These are phyloP conservation scores for Oryzias melastigma DNA, from an alignment of 2,113 vertebrate species.

Conservation along the genomic window DNA sequence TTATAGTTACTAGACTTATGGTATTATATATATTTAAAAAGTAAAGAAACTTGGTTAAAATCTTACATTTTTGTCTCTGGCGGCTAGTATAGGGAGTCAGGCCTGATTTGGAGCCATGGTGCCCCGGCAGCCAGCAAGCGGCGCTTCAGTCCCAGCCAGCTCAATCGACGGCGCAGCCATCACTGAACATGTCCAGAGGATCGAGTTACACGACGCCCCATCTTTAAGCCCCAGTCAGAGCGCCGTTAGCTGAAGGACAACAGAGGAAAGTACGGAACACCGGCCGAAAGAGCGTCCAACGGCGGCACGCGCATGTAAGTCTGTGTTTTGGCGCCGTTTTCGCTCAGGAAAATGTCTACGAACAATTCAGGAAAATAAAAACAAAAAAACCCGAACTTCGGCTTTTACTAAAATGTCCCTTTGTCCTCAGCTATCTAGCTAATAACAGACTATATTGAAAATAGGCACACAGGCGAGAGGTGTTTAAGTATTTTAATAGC, in stretches of 20 bases:
- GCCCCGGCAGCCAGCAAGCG: conserved; percentile 68
- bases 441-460: background rate
- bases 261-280: conserved; percentile 18
- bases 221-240: conserved; percentile 67
- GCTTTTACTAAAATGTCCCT: background rate
- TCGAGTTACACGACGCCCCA: conserved; percentile 73
- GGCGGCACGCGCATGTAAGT: conserved; percentile 62
- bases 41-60: too few species aligned
- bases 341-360: background rate
- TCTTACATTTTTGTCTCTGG: background rate
- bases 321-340: background rate
- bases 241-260: conserved; percentile 70
- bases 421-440: conserved; percentile 37
- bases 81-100: background rate
- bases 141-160: conserved; percentile 56
- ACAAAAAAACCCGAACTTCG: background rate
- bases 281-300: conserved; percentile 1
- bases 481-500: background rate
- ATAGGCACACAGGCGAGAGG: background rate
- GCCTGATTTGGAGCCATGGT: conserved; percentile 19
- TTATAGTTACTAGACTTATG: too few species aligned
- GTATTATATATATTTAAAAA: too few species aligned
- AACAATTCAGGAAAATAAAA: background rate
- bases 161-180: conserved; percentile 22
- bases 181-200: conserved; percentile 58